These are phyloP conservation scores for Pseudomyrmex gracilis DNA, from an alignment of 1,140 invertebrate species.

Conservation along the genomic window DNA sequence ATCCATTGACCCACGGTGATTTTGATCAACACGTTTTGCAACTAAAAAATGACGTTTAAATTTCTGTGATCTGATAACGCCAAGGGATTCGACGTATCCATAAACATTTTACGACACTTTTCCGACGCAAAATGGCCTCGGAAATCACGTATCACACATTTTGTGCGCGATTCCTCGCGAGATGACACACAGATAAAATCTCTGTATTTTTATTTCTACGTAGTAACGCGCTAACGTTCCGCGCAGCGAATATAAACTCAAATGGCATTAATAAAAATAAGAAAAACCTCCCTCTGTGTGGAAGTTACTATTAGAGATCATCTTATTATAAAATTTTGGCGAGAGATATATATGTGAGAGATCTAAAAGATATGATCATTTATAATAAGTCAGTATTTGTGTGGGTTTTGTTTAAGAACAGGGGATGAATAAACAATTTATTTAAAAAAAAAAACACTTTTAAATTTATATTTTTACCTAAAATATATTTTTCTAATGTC, in stretches of 20 bases:
- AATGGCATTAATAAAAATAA: conserved; percentile 12
- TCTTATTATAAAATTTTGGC: neutral
- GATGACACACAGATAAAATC: conserved; percentile 34
- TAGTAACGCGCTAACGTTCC: neutral
- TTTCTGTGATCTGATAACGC: conserved; percentile 25
- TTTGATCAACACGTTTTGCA: conserved; percentile 7
- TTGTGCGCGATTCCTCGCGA: conserved; percentile 27
- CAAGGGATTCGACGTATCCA: conserved; percentile 18
- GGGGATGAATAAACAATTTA: neutral
- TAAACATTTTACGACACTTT: conserved; percentile 42
- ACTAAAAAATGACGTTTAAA: conserved; percentile 49
- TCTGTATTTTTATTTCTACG: conserved; percentile 22
- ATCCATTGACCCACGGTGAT: conserved; percentile 7
- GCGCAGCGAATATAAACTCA: neutral
- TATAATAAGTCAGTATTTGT: neutral
- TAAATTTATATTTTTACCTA: conserved; percentile 58
- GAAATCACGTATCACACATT: conserved; percentile 51
- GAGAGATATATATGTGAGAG: neutral
- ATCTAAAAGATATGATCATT: conserved; percentile 6
- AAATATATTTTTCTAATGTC: conserved; percentile 75
- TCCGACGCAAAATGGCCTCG: conserved; percentile 20
- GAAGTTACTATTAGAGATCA: neutral
- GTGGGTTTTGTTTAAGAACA: conserved; percentile 3
- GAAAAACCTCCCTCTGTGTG: neutral
- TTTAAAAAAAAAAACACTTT: neutral